Evolutionary conservation across 2,888 invertebrate genomes (phyloP).

Genomic region (Parnassius glacialis): DNA sequence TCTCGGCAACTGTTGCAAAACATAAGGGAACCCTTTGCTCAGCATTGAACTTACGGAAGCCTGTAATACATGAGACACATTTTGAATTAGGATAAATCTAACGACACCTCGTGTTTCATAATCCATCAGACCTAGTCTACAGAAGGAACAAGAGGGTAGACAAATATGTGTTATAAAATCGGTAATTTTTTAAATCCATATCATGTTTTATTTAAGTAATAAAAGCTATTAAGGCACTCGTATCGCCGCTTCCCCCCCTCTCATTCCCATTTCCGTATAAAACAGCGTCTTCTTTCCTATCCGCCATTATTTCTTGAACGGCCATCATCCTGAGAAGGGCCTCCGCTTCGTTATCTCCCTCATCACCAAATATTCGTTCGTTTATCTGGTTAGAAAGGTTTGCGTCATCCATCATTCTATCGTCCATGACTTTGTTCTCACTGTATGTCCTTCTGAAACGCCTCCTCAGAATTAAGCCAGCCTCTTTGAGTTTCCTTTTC

Average conservation of each 20-base stretch:
- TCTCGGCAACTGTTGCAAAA: too few species aligned
- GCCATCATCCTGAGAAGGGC: conserved; percentile 57
- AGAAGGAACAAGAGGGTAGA: too few species aligned
- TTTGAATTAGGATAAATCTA: too few species aligned
- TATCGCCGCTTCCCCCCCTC: not conserved
- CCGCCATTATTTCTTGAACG: conserved; percentile 55
- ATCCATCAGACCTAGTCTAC: too few species aligned
- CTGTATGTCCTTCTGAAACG: conserved; percentile 30
- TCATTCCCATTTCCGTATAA: conserved; percentile 1
- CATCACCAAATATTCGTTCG: conserved; percentile 60
- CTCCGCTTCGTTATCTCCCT: conserved; percentile 53
- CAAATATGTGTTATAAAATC: too few species aligned
- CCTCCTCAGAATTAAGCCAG: conserved; percentile 50
- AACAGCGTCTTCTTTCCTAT: conserved; percentile 12
- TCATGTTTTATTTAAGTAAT: conserved; percentile 4
- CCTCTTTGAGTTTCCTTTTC: conserved; percentile 59
- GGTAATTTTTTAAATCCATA: too few species aligned
- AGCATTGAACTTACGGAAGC: too few species aligned
- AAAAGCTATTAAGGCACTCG: conserved; percentile 7
- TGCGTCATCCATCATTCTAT: conserved; percentile 59
- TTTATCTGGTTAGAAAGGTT: conserved; percentile 64
- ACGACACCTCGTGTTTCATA: too few species aligned
- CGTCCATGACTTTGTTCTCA: conserved; percentile 46
- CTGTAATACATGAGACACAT: too few species aligned
- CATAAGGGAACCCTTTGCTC: too few species aligned